These are phyloP conservation scores for Acropora yongei DNA, from an alignment of 64 coral and sea anemone genomes.

Conservation along the genomic window DNA sequence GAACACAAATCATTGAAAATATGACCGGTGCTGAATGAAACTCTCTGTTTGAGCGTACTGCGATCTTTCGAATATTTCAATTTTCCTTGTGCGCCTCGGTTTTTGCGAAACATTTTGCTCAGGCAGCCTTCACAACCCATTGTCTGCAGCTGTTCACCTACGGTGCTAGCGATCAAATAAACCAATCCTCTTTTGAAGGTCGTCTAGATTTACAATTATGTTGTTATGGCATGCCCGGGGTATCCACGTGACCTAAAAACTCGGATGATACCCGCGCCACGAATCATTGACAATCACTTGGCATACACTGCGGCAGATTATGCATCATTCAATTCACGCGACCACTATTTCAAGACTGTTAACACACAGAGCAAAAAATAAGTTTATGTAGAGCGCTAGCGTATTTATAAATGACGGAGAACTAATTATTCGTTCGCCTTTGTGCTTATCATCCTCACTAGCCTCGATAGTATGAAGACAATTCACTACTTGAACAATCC, in stretches of 20 bases:
- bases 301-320: not conserved
- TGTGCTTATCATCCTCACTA: too few species aligned
- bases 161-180: not conserved
- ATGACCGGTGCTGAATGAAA: conserved; percentile 79
- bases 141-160: not conserved
- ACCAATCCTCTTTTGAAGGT: not conserved
- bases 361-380: not conserved
- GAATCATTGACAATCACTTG: not conserved
- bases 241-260: not conserved
- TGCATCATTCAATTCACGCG: not conserved
- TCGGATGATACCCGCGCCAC: not conserved
- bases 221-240: too few species aligned
- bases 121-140: conserved; percentile 19
- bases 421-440: too few species aligned
- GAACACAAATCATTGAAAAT: conserved; percentile 89
- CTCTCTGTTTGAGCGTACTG: conserved; percentile 59
- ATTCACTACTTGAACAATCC: too few species aligned
- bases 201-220: not conserved
- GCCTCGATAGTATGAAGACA: too few species aligned
- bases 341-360: too few species aligned
- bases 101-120: not conserved
- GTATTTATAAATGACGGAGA: too few species aligned
- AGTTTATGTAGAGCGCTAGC: too few species aligned
- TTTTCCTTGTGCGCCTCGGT: not conserved
- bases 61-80: conserved; percentile 14